Evolutionary conservation across 1,140 invertebrate genomes (phyloP), one percentile per base, ranked within the genome.

Genomic region (Brachionus manjavacas): DNA sequence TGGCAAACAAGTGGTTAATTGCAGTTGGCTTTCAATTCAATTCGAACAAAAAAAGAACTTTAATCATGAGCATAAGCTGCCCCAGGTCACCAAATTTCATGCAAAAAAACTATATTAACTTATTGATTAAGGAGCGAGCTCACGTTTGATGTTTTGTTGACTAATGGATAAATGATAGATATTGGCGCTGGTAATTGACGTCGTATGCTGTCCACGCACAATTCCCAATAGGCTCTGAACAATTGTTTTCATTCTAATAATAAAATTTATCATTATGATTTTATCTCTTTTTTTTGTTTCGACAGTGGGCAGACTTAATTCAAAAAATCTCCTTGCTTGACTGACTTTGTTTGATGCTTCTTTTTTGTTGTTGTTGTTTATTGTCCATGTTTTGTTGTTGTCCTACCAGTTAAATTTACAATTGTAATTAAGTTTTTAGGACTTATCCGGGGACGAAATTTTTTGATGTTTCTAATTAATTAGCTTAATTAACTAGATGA

Each of bases 381-480:
- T 9, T 60, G 52, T 23, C 52, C 16, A 60, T 60, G n/a, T 60
- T 60, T 23, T 52, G n/a, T 41, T 25, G 1, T 28, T 28, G 41
- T 49, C 72, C 41, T 76, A 23, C 41, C 12, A 49, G 41, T 46
- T 28, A 35, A 72, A 72, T 72, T 72, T 60, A 60, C 66, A 70
- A 70, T 70, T 76, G 25, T 76, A 49, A 76, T 76, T 76, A 49
- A 49, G 39, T 76, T 76, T 35, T 72, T 20, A 72, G 68, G 68
- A 39, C 68, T 72, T 72, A 72, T 72, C 20, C 52, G 52, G 16
- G 16, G 23, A 60, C 66, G 35, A 35, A 35, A 14, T 70, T 31
- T 70, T 66, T 76, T 76, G 72, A 76, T 49, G 72, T 76, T 76
- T 76, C 39, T 49, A 76, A 76, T 76, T 76, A 76, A 76, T 76